Base-by-base conservation (phyloP, 2,888 invertebrate species). In the Agrilus mali region DNA sequence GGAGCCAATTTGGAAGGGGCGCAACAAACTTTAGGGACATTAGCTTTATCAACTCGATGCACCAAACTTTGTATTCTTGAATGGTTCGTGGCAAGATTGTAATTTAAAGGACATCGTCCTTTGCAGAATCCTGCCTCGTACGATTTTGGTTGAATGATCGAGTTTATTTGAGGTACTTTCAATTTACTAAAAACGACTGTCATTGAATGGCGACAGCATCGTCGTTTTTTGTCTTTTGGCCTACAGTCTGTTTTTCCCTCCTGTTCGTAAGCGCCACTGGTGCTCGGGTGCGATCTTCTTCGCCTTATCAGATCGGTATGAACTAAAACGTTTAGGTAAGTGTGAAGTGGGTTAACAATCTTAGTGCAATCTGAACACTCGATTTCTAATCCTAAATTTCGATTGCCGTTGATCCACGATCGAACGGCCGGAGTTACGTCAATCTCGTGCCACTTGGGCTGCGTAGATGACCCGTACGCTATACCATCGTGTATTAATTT, bases 101-200 rank as follows among this genome's bases (percentile, higher is more conserved):
- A 80, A 6, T 77, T 69, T 0, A 75, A 74, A 1, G 80, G 81
- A 56, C 82, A 82, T 38, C 77, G 69, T 4, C 82, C 83, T 47
- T 75, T 75, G 59, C 83, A 83, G 55, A 73, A 81, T 12, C 80
- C 82, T 1, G 81, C 81, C 58, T 83, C 80, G 58, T 82, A 82
- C 13, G 65, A 69, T 59, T 75, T 76, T n/a, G 83, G 83, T 49
- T 79, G 77, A 38, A 80, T 67, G 39, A 82, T 78, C 53, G 76
- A 51, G 44, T 53, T 52, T 55, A 64, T 60, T 48, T 60, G 60
- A 7, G 60, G 59, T 46, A 62, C 59, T 48, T 75, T 72, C 22
- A 82, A 67, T 43, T 80, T 77, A 50, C 74, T 75, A 57, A 83
- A 81, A 36, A 71, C 70, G 1, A 83, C 80, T 38, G 71, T 71